Conservation (phyloP, 2,113 vertebrate genomes). For the Indicator maculatus region DNA sequence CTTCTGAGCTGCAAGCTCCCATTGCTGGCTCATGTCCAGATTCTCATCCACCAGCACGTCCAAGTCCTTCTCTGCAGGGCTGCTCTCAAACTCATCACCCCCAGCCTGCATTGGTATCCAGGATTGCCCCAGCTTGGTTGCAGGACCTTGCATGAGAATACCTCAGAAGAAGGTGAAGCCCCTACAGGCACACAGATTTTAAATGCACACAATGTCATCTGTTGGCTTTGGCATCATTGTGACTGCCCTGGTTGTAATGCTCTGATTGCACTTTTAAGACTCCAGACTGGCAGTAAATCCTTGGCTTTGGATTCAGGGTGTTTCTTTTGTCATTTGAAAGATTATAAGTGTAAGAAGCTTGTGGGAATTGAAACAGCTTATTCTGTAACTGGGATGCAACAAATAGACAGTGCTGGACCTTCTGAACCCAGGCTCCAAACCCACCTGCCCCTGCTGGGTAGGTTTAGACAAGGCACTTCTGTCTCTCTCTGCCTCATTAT, state of each 20-base stretch:
- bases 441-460: neutral
- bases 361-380: neutral
- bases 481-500: slow-evolving; percentile 16
- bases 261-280: neutral
- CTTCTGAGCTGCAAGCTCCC: too few relatives aligned
- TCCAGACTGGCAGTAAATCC: neutral
- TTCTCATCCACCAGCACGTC: too few relatives aligned
- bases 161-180: neutral
- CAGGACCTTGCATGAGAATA: too few relatives aligned
- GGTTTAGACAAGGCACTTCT: neutral
- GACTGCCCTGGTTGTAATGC: neutral
- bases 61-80: too few relatives aligned
- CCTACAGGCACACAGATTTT: neutral
- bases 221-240: neutral
- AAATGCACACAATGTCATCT: neutral
- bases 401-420: neutral
- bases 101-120: too few relatives aligned
- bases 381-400: neutral
- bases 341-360: neutral
- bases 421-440: neutral
- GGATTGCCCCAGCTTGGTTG: too few relatives aligned
- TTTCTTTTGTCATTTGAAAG: neutral
- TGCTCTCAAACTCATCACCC: too few relatives aligned
- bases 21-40: too few relatives aligned
- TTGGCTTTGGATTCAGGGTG: neutral